Percentiles rank a stretch among this genome's conserved stretches.
These are phyloP conservation scores for Caenorhabditis brenneri DNA, from an alignment of 1,140 invertebrate genomes.

Conservation along the genomic window DNA sequence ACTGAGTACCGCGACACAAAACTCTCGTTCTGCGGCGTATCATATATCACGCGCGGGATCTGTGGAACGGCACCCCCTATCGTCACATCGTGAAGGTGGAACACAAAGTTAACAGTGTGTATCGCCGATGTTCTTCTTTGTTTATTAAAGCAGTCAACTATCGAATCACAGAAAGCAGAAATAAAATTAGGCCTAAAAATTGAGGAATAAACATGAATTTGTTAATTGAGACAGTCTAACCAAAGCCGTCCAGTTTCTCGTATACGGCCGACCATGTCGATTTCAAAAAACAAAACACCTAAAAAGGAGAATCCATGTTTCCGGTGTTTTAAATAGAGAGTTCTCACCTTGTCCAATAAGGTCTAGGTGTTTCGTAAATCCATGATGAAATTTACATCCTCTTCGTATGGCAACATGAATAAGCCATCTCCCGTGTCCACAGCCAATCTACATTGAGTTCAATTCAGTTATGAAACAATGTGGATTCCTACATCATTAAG, in stretches of 20 bases:
- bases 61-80: neutral
- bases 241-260: neutral
- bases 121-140: neutral
- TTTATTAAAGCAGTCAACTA: constrained; percentile 18
- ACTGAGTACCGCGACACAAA: neutral
- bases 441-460: neutral
- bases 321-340: neutral
- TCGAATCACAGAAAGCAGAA: neutral
- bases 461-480: too few species aligned
- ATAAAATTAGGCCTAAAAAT: constrained; percentile 3
- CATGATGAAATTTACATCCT: constrained; percentile 33
- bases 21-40: neutral
- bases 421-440: constrained; percentile 18
- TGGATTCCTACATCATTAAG: too few species aligned
- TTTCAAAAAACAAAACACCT: constrained; percentile 11
- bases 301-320: neutral
- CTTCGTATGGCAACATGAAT: neutral
- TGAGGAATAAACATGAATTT: neutral
- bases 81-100: neutral
- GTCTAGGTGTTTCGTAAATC: neutral
- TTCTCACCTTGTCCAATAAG: constrained; percentile 15
- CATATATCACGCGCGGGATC: constrained; percentile 14
- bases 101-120: neutral
- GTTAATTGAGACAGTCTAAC: constrained; percentile 17
- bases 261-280: neutral